Evolutionary conservation across 2,888 invertebrate species (phyloP), one percentile per base, ranked within the genome.

Genomic region (Meta bourneti): DNA sequence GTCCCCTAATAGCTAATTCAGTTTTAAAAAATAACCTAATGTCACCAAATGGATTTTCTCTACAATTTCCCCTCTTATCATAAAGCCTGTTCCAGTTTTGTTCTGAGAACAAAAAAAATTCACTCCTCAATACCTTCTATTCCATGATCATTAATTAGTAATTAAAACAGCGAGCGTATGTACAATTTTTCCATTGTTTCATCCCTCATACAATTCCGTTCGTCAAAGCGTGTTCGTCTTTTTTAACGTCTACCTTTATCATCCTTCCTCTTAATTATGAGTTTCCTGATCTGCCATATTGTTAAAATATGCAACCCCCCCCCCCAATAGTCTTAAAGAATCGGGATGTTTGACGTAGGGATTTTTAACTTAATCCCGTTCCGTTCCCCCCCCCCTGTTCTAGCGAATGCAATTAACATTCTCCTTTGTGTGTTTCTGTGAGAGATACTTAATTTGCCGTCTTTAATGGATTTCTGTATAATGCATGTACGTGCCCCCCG

Each of bases 371-470:
- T 19, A 81, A 81, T 69, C 70, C 49, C 61, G 77, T 77, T 75
- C 69, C 77, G 6, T 81, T 51, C n/a, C 5, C 70, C 13, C 20
- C n/a, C 34, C 20, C 4, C 16, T 49, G 48, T 51, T 48, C 34
- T 48, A 34, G 84, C 79, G 79, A 90, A 84, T 81, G 89, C 79
- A 90, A 90, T 90, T 90, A 90, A 90, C 78, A 54, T 84, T 84
- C 75, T 82, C 83, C 79, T 84, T 88, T 90, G 84, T 90, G 84
- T 90, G 89, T 78, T 83, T 34, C 78, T 48, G 51, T 13, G 19
- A 51, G 78, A 52, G 51, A 69, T 75, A 79, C 89, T 90, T 90
- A 90, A 90, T 90, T 90, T 78, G 82, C 48, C 34, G 74, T 77
- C 52, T 70, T 77, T 90, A 90, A 90, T 90, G 89, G 89, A 90